Percentiles rank a stretch among this genome's conserved stretches.
Conservation (phyloP, 2,113 vertebrate genomes). For the Chinchilla lanigera region DNA sequence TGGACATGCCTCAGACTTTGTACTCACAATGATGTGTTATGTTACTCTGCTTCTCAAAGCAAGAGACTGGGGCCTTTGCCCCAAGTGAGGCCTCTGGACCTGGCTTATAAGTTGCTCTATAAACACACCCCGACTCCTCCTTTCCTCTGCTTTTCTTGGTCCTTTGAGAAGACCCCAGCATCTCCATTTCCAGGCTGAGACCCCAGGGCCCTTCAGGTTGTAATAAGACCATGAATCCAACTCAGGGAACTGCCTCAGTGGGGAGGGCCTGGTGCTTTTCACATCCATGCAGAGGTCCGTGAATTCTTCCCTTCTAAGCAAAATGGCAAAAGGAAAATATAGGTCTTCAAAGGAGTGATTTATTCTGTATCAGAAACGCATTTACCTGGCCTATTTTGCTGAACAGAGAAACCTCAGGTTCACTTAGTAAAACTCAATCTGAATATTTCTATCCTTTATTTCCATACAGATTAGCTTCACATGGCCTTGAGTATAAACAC, state of each 20-base stretch:
- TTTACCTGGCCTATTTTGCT: conserved; percentile 85
- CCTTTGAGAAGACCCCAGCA: neutral
- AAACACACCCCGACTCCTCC: neutral
- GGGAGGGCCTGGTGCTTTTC: neutral
- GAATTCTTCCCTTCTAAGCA: conserved; percentile 64
- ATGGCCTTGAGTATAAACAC: conserved; percentile 79
- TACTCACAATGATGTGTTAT: neutral
- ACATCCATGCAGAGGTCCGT: neutral
- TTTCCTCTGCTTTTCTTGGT: neutral
- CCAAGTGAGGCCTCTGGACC: neutral
- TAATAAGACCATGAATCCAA: neutral
- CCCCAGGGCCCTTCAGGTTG: no score
- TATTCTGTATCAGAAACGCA: conserved; percentile 82
- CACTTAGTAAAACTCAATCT: conserved; percentile 84
- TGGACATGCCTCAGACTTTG: neutral
- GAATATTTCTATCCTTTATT: conserved; percentile 87
- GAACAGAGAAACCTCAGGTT: conserved; percentile 79
- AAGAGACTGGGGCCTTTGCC: neutral
- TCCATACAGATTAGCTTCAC: conserved; percentile 86
- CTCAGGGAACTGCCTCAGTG: neutral
- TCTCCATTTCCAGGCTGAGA: neutral
- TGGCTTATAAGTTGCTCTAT: neutral
- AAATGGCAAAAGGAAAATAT: conserved; percentile 76
- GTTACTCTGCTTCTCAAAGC: neutral
- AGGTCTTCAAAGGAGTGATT: conserved; percentile 83